These are phyloP conservation scores for Ranitomeya imitator DNA, from an alignment of 2,113 vertebrate species.

Conservation along the genomic window DNA sequence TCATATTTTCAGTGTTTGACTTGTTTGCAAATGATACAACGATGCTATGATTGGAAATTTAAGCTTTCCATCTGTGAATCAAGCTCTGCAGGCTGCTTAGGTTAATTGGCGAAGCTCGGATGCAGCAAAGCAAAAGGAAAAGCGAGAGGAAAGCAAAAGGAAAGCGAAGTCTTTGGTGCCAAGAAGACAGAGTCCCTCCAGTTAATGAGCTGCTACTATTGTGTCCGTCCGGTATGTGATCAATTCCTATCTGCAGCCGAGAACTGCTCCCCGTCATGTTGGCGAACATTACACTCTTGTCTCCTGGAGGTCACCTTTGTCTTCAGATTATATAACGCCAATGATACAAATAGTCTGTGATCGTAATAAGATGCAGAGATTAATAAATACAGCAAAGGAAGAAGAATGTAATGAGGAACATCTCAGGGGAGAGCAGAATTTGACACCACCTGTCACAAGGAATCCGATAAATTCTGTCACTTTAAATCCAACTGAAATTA, in stretches of 20 bases:
- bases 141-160: too few relatives aligned
- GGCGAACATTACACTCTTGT: background rate
- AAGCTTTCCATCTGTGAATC: too few relatives aligned
- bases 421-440: background rate
- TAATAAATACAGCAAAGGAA: background rate
- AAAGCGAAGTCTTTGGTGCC: background rate
- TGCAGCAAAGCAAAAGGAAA: background rate
- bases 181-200: background rate
- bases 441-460: background rate
- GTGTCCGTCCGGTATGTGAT: too few relatives aligned
- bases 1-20: background rate
- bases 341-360: background rate
- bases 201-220: background rate
- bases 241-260: too few relatives aligned
- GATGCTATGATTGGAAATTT: background rate
- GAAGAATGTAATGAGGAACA: background rate
- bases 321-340: background rate
- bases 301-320: background rate
- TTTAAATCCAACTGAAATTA: background rate
- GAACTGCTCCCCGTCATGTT: background rate
- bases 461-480: background rate
- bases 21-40: background rate
- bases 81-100: background rate
- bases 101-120: background rate
- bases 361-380: background rate